These are phyloP conservation scores for Catocala fraxini DNA, from an alignment of 2,888 invertebrate genomes.

Conservation along the genomic window DNA sequence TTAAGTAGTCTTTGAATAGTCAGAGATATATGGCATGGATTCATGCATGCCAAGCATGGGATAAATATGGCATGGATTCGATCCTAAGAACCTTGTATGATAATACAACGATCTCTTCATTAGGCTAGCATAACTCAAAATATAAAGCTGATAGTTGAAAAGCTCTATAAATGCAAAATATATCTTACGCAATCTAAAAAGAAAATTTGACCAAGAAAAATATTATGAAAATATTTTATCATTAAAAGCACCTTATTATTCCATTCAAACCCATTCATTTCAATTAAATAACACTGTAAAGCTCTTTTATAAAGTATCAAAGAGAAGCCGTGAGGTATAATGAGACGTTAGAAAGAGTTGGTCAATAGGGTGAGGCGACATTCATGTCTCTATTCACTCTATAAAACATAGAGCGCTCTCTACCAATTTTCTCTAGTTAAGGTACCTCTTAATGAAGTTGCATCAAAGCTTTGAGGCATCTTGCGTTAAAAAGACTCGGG, in stretches of 20 bases:
- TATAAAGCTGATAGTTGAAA: too few relatives aligned
- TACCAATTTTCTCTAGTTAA: constrained; percentile 37
- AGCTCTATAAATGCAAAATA: too few relatives aligned
- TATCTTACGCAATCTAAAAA: too few relatives aligned
- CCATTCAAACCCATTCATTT: not conserved
- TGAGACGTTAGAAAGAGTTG: constrained; percentile 35
- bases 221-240: not conserved
- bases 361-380: constrained; percentile 38
- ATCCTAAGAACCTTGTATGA: too few relatives aligned
- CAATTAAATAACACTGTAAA: not conserved
- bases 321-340: constrained; percentile 20
- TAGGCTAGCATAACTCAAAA: too few relatives aligned
- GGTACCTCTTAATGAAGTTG: constrained; percentile 37
- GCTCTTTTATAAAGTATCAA: not conserved
- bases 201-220: too few relatives aligned
- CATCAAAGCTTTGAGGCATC: constrained; percentile 41
- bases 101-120: too few relatives aligned
- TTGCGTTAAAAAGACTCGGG: constrained; percentile 29
- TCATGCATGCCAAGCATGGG: too few relatives aligned
- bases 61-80: too few relatives aligned
- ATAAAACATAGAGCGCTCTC: constrained; percentile 34
- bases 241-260: not conserved
- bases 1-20: too few relatives aligned
- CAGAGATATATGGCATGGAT: too few relatives aligned
- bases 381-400: constrained; percentile 12